Percentiles rank a stretch among this genome's conserved stretches.
phyloP scores from a whole-genome alignment of 2,797 vertebrate genomes.

The Gambusia yucatana region DNA sequence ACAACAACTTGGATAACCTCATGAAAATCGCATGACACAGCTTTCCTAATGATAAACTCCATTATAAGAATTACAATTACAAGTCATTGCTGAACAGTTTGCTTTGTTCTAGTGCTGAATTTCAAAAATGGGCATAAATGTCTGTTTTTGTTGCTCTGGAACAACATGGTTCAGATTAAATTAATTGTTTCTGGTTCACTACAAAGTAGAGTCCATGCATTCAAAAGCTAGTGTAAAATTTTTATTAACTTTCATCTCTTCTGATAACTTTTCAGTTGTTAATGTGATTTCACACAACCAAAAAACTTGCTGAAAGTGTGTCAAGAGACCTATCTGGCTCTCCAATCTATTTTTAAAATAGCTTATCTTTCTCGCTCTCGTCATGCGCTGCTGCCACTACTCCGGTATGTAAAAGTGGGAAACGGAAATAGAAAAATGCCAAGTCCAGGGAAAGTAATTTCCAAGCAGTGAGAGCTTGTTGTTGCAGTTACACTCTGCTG shows the following conservation, averaged over 20 bases:
- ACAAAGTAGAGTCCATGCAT: conserved; percentile 19
- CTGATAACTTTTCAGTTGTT: conserved; percentile 31
- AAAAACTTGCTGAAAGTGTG: conserved; percentile 41
- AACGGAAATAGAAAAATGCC: conserved; percentile 32
- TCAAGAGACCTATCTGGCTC: conserved; percentile 42
- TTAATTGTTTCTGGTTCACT: conserved; percentile 17
- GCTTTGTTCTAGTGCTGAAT: conserved; percentile 8
- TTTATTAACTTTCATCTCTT: conserved; percentile 19
- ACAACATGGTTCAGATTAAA: conserved; percentile 10
- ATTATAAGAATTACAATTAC: not conserved
- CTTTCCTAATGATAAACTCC: not conserved
- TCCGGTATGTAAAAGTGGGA: conserved; percentile 29
- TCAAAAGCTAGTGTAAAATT: conserved; percentile 21
- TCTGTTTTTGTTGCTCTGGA: conserved; percentile 3
- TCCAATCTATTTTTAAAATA: conserved; percentile 59
- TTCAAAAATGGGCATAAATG: not conserved
- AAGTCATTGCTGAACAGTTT: not conserved
- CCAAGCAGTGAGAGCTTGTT: conserved; percentile 13
- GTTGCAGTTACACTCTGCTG: conserved; percentile 9
- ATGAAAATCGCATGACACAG: not conserved
- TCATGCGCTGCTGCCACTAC: conserved; percentile 27
- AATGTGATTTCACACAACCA: conserved; percentile 48
- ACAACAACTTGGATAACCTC: not conserved
- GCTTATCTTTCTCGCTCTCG: conserved; percentile 36
- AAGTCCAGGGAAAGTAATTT: conserved; percentile 14